Conservation (phyloP, 1,140 invertebrate species). For the Carposina sasakii region DNA sequence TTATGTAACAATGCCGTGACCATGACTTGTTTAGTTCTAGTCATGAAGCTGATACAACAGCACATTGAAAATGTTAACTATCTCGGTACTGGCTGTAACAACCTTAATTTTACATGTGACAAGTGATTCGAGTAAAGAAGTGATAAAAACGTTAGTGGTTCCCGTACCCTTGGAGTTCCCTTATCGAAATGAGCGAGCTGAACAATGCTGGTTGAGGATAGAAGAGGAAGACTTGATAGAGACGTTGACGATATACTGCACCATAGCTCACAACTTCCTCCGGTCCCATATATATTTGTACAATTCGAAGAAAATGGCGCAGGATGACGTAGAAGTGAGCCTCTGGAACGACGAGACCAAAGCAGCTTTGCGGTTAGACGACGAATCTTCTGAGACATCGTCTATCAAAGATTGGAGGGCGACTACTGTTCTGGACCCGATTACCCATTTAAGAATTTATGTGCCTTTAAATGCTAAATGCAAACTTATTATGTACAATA, state of each 20-base stretch:
- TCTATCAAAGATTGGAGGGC: slow-evolving; percentile 47
- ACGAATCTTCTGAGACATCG: slow-evolving; percentile 18
- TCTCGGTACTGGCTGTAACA: slow-evolving; percentile 22
- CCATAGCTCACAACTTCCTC: slow-evolving; percentile 47
- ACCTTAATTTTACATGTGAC: neutral
- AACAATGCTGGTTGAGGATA: slow-evolving; percentile 59
- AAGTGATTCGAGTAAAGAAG: slow-evolving; percentile 6
- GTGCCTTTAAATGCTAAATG: slow-evolving; percentile 47
- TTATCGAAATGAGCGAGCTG: slow-evolving; percentile 52
- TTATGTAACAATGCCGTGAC: slow-evolving; percentile 28
- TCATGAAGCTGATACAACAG: slow-evolving; percentile 45
- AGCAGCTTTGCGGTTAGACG: slow-evolving; percentile 17
- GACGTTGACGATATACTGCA: slow-evolving; percentile 45
- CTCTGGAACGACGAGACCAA: slow-evolving; percentile 46
- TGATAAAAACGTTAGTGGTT: slow-evolving; percentile 37
- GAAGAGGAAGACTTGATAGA: slow-evolving; percentile 52
- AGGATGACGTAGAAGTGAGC: slow-evolving; percentile 50
- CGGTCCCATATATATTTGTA: slow-evolving; percentile 47
- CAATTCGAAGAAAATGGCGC: slow-evolving; percentile 50
- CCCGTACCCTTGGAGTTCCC: slow-evolving; percentile 56
- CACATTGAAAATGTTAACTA: slow-evolving; percentile 64
- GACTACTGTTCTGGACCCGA: slow-evolving; percentile 52
- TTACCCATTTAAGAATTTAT: slow-evolving; percentile 44
- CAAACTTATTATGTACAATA: slow-evolving; percentile 53
- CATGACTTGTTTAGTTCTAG: slow-evolving; percentile 49